Conservation (phyloP, 2,113 vertebrate genomes). For the Chlorodrepanis virens region DNA sequence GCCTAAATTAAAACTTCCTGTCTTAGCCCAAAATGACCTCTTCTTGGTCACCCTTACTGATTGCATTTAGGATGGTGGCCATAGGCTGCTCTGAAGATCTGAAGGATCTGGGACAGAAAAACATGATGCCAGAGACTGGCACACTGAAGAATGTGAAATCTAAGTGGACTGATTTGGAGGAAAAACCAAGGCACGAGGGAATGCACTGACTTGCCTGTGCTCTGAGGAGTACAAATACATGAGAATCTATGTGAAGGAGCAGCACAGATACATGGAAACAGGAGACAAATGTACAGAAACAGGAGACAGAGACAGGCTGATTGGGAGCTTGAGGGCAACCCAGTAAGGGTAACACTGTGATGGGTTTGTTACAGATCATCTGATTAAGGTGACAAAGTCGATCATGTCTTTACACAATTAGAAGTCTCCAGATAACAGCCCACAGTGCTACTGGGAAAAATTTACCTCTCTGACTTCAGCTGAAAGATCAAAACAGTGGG, state of each 20-base stretch:
- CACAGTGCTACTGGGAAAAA: background rate
- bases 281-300: background rate
- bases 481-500: background rate
- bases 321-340: background rate
- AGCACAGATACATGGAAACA: background rate
- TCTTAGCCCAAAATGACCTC: background rate
- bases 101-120: background rate
- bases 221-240: background rate
- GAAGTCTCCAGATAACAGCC: background rate
- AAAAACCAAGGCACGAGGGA: background rate
- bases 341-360: background rate
- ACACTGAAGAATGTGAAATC: background rate
- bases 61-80: background rate
- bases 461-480: background rate
- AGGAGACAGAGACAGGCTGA: background rate
- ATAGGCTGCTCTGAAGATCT: background rate
- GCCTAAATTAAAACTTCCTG: slow-evolving; percentile 24
- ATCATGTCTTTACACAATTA: background rate
- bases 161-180: background rate
- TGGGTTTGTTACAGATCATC: background rate
- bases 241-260: background rate
- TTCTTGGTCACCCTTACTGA: background rate
- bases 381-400: background rate
- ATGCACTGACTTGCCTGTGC: background rate
- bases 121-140: background rate